These are phyloP conservation scores for Hozukius guyotensis DNA, from an alignment of 2,797 vertebrate genomes.

Conservation along the genomic window DNA sequence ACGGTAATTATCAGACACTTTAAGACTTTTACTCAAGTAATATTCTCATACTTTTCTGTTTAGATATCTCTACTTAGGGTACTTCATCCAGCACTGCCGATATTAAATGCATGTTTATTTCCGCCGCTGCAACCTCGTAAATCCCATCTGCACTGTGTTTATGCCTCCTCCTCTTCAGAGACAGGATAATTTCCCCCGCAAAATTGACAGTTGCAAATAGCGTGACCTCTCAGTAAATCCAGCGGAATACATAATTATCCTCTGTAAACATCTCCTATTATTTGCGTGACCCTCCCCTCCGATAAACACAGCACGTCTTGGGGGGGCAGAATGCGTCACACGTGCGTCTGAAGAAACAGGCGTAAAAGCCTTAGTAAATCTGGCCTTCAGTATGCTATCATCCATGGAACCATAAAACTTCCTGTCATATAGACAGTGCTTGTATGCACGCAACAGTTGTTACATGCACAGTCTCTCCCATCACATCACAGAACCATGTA, in stretches of 20 bases:
- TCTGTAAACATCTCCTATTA: neutral
- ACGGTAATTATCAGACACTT: too few species aligned
- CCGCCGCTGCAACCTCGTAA: neutral
- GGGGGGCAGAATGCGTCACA: neutral
- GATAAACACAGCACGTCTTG: neutral
- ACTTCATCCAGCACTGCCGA: neutral
- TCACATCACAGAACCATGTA: neutral
- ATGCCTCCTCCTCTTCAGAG: neutral
- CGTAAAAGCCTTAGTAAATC: neutral
- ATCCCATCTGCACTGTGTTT: neutral
- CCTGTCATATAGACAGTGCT: neutral
- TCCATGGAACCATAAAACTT: neutral
- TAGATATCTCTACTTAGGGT: too few species aligned
- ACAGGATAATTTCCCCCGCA: neutral
- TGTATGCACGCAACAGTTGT: neutral
- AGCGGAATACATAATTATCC: neutral
- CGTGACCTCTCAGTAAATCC: neutral
- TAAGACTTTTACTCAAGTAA: too few species aligned
- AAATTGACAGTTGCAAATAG: neutral
- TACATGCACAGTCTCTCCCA: neutral
- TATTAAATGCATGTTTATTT: neutral
- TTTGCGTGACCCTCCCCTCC: neutral
- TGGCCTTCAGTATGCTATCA: neutral
- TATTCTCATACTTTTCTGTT: too few species aligned
- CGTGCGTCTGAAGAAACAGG: neutral